Percentiles rank a stretch among this genome's conserved stretches.
Evolutionary conservation across 2,888 invertebrate genomes (phyloP).

Genomic region (Mimas tiliae): DNA sequence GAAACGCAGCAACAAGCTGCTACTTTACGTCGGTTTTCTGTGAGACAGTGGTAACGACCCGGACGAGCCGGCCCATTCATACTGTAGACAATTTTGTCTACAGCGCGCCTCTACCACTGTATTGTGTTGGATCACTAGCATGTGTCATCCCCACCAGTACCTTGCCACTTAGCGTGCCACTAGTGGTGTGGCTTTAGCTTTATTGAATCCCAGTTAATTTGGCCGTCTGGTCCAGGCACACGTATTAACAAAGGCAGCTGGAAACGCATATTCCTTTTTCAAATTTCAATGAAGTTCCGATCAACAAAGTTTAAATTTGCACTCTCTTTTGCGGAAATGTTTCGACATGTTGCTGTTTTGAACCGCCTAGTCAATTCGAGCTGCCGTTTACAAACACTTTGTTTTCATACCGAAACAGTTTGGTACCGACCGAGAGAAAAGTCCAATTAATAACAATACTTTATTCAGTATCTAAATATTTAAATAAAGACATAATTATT

Average conservation of each 20-base stretch:
- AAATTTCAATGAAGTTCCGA: constrained; percentile 5
- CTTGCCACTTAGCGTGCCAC: no score
- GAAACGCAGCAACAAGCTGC: no score
- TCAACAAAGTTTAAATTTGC: constrained; percentile 19
- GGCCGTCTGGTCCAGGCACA: neutral
- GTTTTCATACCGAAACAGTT: neutral
- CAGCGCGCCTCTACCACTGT: no score
- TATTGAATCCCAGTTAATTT: neutral
- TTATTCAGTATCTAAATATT: neutral
- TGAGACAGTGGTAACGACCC: no score
- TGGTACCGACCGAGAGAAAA: neutral
- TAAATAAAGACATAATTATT: neutral
- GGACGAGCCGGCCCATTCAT: no score
- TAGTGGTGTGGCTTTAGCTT: neutral
- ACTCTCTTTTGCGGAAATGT: constrained; percentile 13
- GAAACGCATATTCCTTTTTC: constrained; percentile 1
- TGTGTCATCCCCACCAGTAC: no score
- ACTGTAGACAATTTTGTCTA: no score
- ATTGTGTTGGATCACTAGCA: no score
- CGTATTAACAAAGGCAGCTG: constrained; percentile 5
- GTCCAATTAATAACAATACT: neutral
- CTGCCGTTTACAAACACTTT: neutral
- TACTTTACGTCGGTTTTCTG: no score
- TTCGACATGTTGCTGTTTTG: constrained; percentile 3
- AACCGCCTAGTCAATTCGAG: neutral